Evolutionary conservation across 2,888 invertebrate genomes (phyloP), one percentile per base, ranked within the genome.

Genomic region (Crioceris asparagi): DNA sequence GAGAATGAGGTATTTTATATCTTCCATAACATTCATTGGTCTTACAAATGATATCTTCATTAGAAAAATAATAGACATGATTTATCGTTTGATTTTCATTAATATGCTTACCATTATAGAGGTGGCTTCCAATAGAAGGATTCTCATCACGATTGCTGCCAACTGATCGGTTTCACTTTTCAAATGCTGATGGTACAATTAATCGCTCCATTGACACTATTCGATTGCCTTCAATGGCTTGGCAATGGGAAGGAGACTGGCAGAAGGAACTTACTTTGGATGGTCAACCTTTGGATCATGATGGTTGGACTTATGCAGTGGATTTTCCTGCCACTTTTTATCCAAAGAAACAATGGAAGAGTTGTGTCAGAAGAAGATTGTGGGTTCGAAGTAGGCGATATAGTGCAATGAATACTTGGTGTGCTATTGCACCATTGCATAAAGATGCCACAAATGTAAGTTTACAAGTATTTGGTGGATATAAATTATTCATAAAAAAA

Each of bases 171-270:
- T 83, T 79, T 55, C 79, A 77, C 53, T 92, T 84, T 69, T 92
- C 91, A 10, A 84, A 79, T 50, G 75, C 75, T 52, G 87, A 90
- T 70, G 93, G 93, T 4, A 74, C 76, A 6, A 71, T 75, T 21
- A 83, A 86, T 53, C 71, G 87, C 40, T 75, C 80, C 19, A 80
- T 85, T 47, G 82, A 85, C 52, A 79, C 78, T 60, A 86, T 93
- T 41, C 71, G 84, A 44, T 65, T 93, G 31, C 93, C 93, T 4
- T 91, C 92, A 1, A 83, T 88, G 79, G 88, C 90, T 11, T 94
- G 93, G 93, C 84, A 88, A 55, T 94, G 93, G 93, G 93, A 94
- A 67, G 86, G 86, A 3, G 88, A 90, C 49, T 93, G 93, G 92
- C 80, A 83, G 52, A 68, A 88, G 38, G 88, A 90, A 57, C 71